Percentiles rank a stretch among this genome's conserved stretches.
These are phyloP conservation scores for Ursus arctos DNA, from an alignment of 2,113 vertebrate species.

Conservation along the genomic window DNA sequence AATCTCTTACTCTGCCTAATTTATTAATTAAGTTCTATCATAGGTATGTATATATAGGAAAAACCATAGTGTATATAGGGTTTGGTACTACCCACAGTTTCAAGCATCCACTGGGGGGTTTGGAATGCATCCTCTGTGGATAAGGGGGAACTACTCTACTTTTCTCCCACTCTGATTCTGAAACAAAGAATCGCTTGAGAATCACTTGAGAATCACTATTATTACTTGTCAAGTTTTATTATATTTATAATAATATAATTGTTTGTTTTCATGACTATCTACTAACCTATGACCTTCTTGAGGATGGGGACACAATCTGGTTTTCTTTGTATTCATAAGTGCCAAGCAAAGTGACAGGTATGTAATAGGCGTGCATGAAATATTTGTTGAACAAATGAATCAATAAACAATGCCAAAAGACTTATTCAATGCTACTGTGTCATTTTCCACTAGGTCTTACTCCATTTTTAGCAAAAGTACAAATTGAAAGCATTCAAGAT, in stretches of 20 bases:
- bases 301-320: background rate
- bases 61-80: background rate
- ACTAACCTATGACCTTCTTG: background rate
- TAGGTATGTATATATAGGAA: background rate
- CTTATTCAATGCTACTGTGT: background rate
- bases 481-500: slow-evolving; percentile 63
- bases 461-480: slow-evolving; percentile 39
- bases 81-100: background rate
- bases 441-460: background rate
- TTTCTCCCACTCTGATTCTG: slow-evolving; percentile 1
- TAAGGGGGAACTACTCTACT: background rate
- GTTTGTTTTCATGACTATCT: background rate
- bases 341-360: background rate
- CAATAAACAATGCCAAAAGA: background rate
- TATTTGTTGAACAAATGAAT: slow-evolving; percentile 41
- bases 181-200: background rate
- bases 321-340: background rate
- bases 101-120: background rate
- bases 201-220: background rate
- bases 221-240: slow-evolving; percentile 19
- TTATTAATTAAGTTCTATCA: background rate
- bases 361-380: background rate
- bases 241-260: background rate
- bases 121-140: background rate
- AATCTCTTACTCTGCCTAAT: background rate